Evolutionary conservation across 2,797 vertebrate genomes (phyloP), one percentile per base, ranked within the genome.

Genomic region (Falco naumanni): DNA sequence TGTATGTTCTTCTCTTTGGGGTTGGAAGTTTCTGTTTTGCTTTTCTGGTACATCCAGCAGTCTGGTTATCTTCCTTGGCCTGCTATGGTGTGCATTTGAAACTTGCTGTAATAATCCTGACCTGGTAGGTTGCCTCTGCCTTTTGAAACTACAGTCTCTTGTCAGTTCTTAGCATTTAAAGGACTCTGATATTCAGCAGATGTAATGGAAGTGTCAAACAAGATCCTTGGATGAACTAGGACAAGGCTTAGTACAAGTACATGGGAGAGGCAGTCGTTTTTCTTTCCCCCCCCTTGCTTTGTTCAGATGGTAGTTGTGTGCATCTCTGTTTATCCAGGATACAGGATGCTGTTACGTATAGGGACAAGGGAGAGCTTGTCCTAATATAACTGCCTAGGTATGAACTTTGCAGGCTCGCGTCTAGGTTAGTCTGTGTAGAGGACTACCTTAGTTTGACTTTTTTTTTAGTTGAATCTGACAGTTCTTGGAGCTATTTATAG

Each of bases 391-490:
- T 87, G 53, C 18, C 19, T 53, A 64, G 83, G 56, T 45, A 12
- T 17, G 28, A 59, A 59, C 26, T 61, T 81, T 75, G 45, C 41
- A 31, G 39, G 2, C 41, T 82, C n/a, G 14, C 39, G 12, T 51
- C 54, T 88, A 54, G n/a, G 29, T 85, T 72, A 61, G n/a, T 57
- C 20, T 83, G 0, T 60, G 19, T 72, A 16, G 31, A 81, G 60
- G 8, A 22, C 19, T 37, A 37, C 37, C 15, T 68, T 56, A 20
- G 26, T 66, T 48, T 64, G 37, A 33, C 16, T 81, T 86, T 5
- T 10, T 60, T n/a, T 6, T 39, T 39, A 2, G 1, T 26, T 70
- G 61, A 37, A 70, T 18, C 7, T 1, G 3, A 16, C 8, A 6
- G 51, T 84, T 72, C n/a, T 87, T 79, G 47, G 39, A 17, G 3